Conservation (phyloP, 2,797 vertebrate species). For the Catamblyrhynchus diadema region DNA sequence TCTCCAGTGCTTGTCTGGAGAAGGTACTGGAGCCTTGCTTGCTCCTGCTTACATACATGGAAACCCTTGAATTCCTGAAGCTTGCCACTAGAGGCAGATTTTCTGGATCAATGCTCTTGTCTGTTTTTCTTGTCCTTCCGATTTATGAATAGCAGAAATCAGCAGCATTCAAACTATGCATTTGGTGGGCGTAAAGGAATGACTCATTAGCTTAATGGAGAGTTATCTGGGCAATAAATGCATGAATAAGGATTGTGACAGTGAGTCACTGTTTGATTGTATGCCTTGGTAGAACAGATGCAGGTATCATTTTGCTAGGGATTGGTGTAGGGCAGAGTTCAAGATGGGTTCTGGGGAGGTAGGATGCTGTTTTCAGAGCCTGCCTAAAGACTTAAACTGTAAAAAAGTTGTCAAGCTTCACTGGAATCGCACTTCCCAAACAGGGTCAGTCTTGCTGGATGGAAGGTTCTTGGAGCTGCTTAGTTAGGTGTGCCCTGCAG, state of each 20-base stretch:
- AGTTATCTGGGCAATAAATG: constrained; percentile 60
- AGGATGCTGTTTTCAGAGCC: background rate
- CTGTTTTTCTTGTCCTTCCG: background rate
- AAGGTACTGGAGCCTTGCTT: background rate
- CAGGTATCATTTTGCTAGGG: constrained; percentile 16
- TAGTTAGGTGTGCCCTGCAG: background rate
- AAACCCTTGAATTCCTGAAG: background rate
- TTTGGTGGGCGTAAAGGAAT: constrained; percentile 1
- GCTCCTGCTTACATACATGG: background rate
- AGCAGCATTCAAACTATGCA: constrained; percentile 10
- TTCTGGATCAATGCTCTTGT: background rate
- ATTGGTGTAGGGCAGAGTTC: background rate
- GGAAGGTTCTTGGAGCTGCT: background rate
- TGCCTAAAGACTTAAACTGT: background rate
- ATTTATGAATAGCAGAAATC: constrained; percentile 25
- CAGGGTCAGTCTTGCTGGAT: background rate
- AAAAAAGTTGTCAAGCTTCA: background rate
- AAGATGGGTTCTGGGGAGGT: background rate
- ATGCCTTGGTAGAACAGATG: constrained; percentile 8
- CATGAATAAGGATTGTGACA: constrained; percentile 25
- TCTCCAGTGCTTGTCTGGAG: background rate
- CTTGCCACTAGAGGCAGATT: background rate
- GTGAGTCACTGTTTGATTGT: constrained; percentile 48
- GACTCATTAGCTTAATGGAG: constrained; percentile 51
- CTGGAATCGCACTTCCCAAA: background rate